phyloP scores from a whole-genome alignment of 2,888 invertebrate genomes.

The Caprella mutica region DNA sequence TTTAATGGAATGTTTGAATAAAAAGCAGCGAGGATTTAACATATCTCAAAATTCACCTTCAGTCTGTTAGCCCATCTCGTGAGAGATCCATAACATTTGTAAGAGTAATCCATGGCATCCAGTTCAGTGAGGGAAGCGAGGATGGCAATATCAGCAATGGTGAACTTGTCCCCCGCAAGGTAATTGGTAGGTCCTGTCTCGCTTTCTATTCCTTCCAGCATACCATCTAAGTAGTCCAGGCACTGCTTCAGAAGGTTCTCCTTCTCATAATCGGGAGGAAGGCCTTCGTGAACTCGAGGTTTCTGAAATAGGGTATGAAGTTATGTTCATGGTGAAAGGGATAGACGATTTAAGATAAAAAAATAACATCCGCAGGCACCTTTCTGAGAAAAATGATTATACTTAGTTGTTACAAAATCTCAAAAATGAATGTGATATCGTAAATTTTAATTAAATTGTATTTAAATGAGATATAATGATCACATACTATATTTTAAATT shows the following conservation, averaged over 20 bases:
- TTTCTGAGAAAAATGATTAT: too few species aligned
- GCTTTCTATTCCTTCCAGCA: constrained; percentile 34
- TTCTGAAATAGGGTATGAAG: constrained; percentile 29
- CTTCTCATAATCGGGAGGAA: constrained; percentile 36
- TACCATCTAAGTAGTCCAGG: constrained; percentile 37
- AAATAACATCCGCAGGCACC: too few species aligned
- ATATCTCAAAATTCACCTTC: constrained; percentile 21
- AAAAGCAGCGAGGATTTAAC: too few species aligned
- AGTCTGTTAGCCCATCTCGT: constrained; percentile 21
- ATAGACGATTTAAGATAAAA: too few species aligned
- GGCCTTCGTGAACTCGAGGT: constrained; percentile 34
- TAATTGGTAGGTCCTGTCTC: constrained; percentile 36
- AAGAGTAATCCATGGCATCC: constrained; percentile 37
- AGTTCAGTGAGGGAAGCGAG: constrained; percentile 38
- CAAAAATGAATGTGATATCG: too few species aligned
- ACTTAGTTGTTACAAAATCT: too few species aligned
- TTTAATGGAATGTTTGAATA: too few species aligned
- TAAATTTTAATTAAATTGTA: too few species aligned
- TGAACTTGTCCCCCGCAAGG: constrained; percentile 37
- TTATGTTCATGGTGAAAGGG: too few species aligned
- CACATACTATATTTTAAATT: too few species aligned
- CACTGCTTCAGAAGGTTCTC: constrained; percentile 37
- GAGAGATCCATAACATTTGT: constrained; percentile 35
- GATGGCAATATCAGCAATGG: constrained; percentile 39
- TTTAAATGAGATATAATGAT: too few species aligned